Conservation (phyloP, 2,888 invertebrate genomes). For the Cremastinae sp. region DNA sequence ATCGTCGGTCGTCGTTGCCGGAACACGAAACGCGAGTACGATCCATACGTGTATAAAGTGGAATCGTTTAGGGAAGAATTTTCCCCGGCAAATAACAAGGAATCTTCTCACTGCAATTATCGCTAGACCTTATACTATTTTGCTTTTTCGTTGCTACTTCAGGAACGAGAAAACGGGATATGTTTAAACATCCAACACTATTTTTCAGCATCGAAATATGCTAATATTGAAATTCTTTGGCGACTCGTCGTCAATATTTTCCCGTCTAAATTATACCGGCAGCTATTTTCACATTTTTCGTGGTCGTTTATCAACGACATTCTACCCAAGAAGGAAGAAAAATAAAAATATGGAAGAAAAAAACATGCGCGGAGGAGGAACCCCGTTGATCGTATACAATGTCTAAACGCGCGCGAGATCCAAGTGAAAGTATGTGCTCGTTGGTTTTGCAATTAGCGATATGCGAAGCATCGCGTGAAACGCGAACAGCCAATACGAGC, state of each 20-base stretch:
- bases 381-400: slow-evolving; percentile 58
- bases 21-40: not conserved
- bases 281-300: too few species aligned
- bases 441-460: slow-evolving; percentile 64
- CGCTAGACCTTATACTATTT: slow-evolving; percentile 4
- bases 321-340: not conserved
- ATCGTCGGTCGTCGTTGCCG: slow-evolving; percentile 9
- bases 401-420: slow-evolving; percentile 58
- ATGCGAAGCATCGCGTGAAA: slow-evolving; percentile 58
- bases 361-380: slow-evolving; percentile 20
- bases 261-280: too few species aligned
- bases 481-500: slow-evolving; percentile 44
- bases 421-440: slow-evolving; percentile 65
- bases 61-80: slow-evolving; percentile 52
- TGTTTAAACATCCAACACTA: too few species aligned
- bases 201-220: too few species aligned
- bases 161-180: too few species aligned
- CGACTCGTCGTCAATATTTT: too few species aligned
- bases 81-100: slow-evolving; percentile 30
- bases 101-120: slow-evolving; percentile 53
- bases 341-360: not conserved
- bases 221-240: too few species aligned
- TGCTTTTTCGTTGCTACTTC: too few species aligned
- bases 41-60: slow-evolving; percentile 33
- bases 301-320: too few species aligned